Base-by-base conservation (phyloP, 1,140 invertebrate species). In the Acromyrmex echinatior region DNA sequence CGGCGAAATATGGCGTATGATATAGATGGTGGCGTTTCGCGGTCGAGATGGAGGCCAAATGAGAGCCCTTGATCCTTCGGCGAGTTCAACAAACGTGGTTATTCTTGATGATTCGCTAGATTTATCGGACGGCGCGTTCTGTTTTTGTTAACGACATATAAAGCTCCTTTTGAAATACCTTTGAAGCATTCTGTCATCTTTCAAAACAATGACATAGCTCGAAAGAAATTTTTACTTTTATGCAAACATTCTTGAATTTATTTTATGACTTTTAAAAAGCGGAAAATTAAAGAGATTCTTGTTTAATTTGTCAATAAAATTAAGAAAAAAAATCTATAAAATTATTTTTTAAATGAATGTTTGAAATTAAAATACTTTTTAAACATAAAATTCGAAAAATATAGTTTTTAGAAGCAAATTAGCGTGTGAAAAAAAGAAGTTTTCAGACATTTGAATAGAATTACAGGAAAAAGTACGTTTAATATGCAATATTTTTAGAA, bases 51-150 rank as follows among this genome's bases (percentile, higher is more conserved):
- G 58, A 79, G 49, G 65, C 9, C 28, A 49, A 49, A 70, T 31
- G 68, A 39, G 35, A 85, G 86, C 81, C 86, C 88, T 90, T 87
- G 89, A 90, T 90, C 89, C 79, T 84, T 90, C 18, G 31, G 21
- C 85, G 73, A 77, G 60, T 84, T 90, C 88, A 85, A 87, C 74
- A 84, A 87, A 90, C 86, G 79, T 79, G 78, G 78, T 63, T 77
- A 73, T 78, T 87, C 49, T 51, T 45, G 70, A 74, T 85, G 88
- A 90, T 90, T 90, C 74, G 89, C 60, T 51, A 82, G 35, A 63
- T 60, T 70, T 58, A 51, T 89, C 62, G 60, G 45, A 28, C 39
- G 49, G 28, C 12, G 45, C 63, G 51, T 86, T 70, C 68, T 62
- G 62, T 79, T 79, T 79, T 66, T 28, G 28, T 45, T 31, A 65